Evolutionary conservation across 2,113 vertebrate species (phyloP), one percentile per base, ranked within the genome.

Genomic region (Ctenodactylus gundi): DNA sequence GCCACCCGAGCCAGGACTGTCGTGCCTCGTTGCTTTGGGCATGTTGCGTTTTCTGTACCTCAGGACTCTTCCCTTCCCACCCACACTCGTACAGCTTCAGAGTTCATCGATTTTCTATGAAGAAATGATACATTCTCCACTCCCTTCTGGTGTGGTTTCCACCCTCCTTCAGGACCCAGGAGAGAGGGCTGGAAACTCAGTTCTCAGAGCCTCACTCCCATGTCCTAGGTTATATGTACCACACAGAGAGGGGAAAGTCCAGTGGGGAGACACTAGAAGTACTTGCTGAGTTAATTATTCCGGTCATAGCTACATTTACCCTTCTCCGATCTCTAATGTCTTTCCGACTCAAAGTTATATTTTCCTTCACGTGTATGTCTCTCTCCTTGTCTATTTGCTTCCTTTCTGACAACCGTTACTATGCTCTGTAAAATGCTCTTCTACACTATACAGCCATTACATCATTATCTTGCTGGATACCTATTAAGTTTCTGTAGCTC

Each of bases 221-320:
- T 5, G 25, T 7, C 13, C 31, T n/a, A 18, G 18, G 29, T 21
- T 55, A 36, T 34, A 62, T 2, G 7, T 3, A 27, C 4, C 58
- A 15, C 3, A 25, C 1, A 31, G 0, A 9, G 20, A 39, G n/a
- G 57, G 1, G 27, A 57, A 46, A 41, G 3, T 4, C n/a, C n/a
- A 29, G 7, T n/a, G 60, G 31, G 15, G 1, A 53, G 55, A 4
- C 0, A 39, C 4, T 65, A 14, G 41, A 75, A 58, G 23, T 34
- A 11, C 31, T 55, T 46, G 9, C 29, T 75, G 9, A 15, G 34
- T 36, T 67, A 27, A 4, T 13, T 44, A 41, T 62, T 68, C 36
- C 18, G 72, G 15, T 34, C 7, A 7, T 11, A 60, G 27, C 8
- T 67, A 65, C 62, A n/a, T 17, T 44, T 46, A 18, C 18, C 3